Conservation (phyloP, 2,797 vertebrate species). For the Pithecia hirsuta region DNA sequence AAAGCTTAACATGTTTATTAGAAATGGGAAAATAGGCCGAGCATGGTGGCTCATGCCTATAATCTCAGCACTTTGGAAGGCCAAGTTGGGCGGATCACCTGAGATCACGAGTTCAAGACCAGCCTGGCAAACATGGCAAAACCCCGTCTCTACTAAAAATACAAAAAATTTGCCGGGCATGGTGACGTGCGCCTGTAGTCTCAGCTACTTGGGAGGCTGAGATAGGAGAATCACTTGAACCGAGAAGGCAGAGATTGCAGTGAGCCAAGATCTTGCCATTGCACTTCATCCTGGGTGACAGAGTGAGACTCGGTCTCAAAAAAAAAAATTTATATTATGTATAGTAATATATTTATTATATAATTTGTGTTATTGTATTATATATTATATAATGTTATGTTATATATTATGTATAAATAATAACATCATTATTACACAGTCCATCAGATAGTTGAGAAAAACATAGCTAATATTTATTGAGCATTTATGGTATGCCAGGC, state of each 20-base stretch:
- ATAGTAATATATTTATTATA: background rate
- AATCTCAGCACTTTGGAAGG: background rate
- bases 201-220: background rate
- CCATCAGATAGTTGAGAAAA: background rate
- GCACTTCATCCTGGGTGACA: background rate
- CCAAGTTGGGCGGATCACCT: background rate
- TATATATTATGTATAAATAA: background rate
- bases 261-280: background rate
- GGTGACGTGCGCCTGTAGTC: background rate
- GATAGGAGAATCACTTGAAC: background rate
- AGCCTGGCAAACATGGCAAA: no score
- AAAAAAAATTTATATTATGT: background rate
- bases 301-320: background rate
- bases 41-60: background rate
- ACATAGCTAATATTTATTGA: background rate
- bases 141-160: no score
- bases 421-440: background rate
- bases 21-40: background rate
- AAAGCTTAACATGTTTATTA: background rate
- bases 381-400: background rate
- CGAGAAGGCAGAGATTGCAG: background rate
- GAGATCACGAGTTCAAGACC: background rate
- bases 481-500: background rate
- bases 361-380: background rate
- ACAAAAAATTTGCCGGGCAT: no score